These are phyloP conservation scores for Coregonus sp. DNA, from an alignment of 2,797 vertebrate genomes.

Conservation along the genomic window DNA sequence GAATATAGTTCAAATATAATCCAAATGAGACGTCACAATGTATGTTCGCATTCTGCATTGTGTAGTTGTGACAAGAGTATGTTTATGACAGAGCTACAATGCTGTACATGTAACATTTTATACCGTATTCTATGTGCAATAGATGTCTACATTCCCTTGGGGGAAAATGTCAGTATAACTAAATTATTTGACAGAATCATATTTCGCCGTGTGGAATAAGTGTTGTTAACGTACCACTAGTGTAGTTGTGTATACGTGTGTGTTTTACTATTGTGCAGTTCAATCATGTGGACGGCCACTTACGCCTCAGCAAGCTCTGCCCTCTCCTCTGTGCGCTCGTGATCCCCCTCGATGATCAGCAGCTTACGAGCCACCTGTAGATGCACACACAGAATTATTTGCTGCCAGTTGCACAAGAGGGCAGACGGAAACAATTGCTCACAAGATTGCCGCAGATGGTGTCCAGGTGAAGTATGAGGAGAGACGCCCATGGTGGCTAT, in stretches of 20 bases:
- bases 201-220: background rate
- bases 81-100: background rate
- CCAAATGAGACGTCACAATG: background rate
- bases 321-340: constrained; percentile 95
- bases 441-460: background rate
- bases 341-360: constrained; percentile 94
- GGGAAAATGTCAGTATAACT: background rate
- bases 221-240: background rate
- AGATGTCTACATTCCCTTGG: no score
- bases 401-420: background rate
- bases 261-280: background rate
- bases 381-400: background rate
- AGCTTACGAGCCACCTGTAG: constrained; percentile 93
- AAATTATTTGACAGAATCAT: background rate
- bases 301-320: constrained; percentile 92
- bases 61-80: background rate
- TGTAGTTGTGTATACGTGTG: background rate
- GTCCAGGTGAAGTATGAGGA: background rate
- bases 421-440: background rate
- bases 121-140: background rate
- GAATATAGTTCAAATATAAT: background rate
- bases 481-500: background rate
- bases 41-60: no score
- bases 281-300: constrained; percentile 64
- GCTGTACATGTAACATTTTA: background rate